A percentile compares a stretch with the other conserved stretches of the same genome.
phyloP scores from a whole-genome alignment of 92 coral and sea anemone species.

The Zoanthus sansibaricus region DNA sequence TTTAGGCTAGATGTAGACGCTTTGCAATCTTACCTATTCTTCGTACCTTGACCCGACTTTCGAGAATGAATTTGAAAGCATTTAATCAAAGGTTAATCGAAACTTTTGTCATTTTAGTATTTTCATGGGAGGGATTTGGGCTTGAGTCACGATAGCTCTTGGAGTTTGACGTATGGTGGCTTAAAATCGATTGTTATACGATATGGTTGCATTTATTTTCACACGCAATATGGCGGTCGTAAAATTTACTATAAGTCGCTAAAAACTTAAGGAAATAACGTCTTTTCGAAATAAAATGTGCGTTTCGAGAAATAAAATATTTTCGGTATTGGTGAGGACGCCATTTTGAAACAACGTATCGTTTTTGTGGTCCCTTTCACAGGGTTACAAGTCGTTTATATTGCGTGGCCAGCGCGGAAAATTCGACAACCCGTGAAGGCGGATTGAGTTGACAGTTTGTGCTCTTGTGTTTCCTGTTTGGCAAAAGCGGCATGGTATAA shows the following conservation, averaged over 20 bases:
- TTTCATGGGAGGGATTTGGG: slow-evolving; percentile 27
- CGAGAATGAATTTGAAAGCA: neutral
- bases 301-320: neutral
- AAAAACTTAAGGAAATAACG: neutral
- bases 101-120: neutral
- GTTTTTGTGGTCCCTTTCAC: neutral
- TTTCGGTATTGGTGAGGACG: neutral
- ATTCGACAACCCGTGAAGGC: neutral
- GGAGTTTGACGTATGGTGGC: slow-evolving; percentile 29
- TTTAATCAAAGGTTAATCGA: slow-evolving; percentile 2
- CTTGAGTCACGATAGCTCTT: slow-evolving; percentile 45
- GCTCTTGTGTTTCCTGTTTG: slow-evolving; percentile 18
- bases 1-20: slow-evolving; percentile 1
- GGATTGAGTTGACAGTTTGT: slow-evolving; percentile 10
- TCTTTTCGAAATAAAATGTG: neutral
- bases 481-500: neutral
- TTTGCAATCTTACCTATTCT: neutral
- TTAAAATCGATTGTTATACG: slow-evolving; percentile 23
- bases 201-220: slow-evolving; percentile 27
- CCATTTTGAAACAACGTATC: neutral
- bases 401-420: slow-evolving; percentile 42
- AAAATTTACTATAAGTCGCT: neutral
- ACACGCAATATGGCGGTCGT: slow-evolving; percentile 16
- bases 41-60: slow-evolving; percentile 8
- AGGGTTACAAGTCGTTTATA: neutral